A percentile compares a stretch with the other conserved stretches of the same genome.
phyloP scores from a whole-genome alignment of 2,888 invertebrate genomes.

The Drosophila eohydei region DNA sequence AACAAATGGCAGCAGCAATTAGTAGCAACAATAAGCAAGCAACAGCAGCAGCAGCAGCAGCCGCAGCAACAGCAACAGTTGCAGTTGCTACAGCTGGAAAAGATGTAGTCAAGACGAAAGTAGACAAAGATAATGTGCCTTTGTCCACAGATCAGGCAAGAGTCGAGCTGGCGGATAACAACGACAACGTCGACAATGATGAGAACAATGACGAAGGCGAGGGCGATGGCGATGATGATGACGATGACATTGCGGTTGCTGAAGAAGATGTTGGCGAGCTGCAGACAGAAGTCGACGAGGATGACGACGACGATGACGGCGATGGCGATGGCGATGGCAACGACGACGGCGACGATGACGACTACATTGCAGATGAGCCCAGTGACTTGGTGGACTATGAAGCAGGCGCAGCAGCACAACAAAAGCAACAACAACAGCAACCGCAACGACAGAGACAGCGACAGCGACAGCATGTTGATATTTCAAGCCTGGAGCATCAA shows the following conservation, averaged over 20 bases:
- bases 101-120: constrained; percentile 43
- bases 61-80: constrained; percentile 34
- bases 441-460: constrained; percentile 21
- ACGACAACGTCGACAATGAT: constrained; percentile 28
- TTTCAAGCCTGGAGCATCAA: constrained; percentile 69
- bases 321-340: background rate
- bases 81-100: constrained; percentile 33
- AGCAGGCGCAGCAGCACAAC: constrained; percentile 44
- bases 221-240: constrained; percentile 45
- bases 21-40: constrained; percentile 61
- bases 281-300: constrained; percentile 32
- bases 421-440: constrained; percentile 32
- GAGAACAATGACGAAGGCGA: constrained; percentile 43
- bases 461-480: constrained; percentile 62
- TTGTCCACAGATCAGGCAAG: constrained; percentile 54
- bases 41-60: constrained; percentile 26
- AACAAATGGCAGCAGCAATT: constrained; percentile 62
- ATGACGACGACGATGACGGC: constrained; percentile 44
- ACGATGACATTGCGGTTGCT: constrained; percentile 57
- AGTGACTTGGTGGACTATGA: constrained; percentile 62
- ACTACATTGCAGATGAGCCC: constrained; percentile 68
- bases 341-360: constrained; percentile 45
- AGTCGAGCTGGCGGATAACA: constrained; percentile 33
- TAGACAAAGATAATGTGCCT: constrained; percentile 34
- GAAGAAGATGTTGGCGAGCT: constrained; percentile 65